Base-by-base conservation (phyloP, 2,888 invertebrate genomes). In the Drepanosiphum platanoidis region DNA sequence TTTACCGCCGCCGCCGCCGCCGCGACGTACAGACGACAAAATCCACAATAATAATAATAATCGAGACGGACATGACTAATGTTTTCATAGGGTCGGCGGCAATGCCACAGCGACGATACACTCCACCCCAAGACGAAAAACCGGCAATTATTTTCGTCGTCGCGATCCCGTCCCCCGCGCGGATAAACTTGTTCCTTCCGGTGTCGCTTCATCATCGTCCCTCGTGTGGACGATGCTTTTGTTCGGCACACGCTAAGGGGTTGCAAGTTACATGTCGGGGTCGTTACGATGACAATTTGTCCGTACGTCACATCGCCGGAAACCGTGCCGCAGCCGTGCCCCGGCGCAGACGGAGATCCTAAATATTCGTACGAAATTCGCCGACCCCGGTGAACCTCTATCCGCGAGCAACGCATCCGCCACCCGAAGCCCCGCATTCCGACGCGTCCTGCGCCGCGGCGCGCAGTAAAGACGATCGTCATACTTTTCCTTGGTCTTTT, bases 181-280 rank as follows among this genome's bases (percentile, higher is more conserved):
- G 84, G 39, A 84, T 84, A 77, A 84, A 84, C 84, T 84, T 84
- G 77, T 84, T 84, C 84, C 84, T 84, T 84, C 84, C 84, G 84
- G 84, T 77, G 66, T 84, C 75, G 66, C 75, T 75, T 77, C 77
- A 68, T 84, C 84, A 70, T 84, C 84, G 58, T 84, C 66, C 83
- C 70, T 83, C 83, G 58, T 36, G 68, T 42, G 46, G 46, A 36
- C 52, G n/a, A n/a, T 84, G 52, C 75, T 84, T 84, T 84, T 84
- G 77, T 84, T 70, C 52, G 34, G 46, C 42, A 46, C 15, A 32
- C 42, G 52, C 68, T 42, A 74, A 74, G 77, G 82, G 84, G 66
- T 84, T 52, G 84, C 13, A 75, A 75, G 84, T 84, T 75, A 68
- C 52, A 66, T 46, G 84, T 52, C 77, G 58, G 52, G 39, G 77